Conservation (phyloP, 2,113 vertebrate genomes). For the Arizona elegans region DNA sequence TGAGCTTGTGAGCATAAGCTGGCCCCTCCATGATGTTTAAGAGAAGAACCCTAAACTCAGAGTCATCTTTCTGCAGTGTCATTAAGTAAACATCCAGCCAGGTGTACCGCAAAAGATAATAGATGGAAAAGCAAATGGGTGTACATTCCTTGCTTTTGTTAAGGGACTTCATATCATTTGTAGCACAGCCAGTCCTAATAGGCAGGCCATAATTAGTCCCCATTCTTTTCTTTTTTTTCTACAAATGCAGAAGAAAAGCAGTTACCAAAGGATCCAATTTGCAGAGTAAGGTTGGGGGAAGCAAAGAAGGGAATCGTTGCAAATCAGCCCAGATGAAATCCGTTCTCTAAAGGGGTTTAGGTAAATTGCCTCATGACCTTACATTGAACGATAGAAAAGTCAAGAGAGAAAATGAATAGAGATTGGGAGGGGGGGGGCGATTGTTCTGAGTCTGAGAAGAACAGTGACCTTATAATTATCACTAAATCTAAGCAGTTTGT, state of each 20-base stretch:
- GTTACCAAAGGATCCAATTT: neutral
- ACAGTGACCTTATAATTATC: neutral
- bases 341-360: conserved; percentile 8
- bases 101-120: neutral
- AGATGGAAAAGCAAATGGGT: neutral
- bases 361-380: conserved; percentile 19
- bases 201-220: neutral
- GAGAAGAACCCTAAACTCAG: neutral
- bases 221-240: neutral
- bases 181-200: neutral
- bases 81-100: conserved; percentile 1
- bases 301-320: neutral
- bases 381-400: conserved; percentile 8
- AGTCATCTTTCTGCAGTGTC: neutral
- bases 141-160: neutral
- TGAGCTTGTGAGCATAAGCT: neutral
- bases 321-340: conserved; percentile 5
- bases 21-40: neutral
- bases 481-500: conserved; percentile 29
- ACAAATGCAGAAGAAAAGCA: neutral
- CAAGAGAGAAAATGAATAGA: conserved; percentile 8
- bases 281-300: neutral
- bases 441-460: conserved; percentile 12
- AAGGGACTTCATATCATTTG: conserved; percentile 1
- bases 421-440: neutral